Conservation (phyloP, 2,113 vertebrate genomes). For the Eurystomus gularis region DNA sequence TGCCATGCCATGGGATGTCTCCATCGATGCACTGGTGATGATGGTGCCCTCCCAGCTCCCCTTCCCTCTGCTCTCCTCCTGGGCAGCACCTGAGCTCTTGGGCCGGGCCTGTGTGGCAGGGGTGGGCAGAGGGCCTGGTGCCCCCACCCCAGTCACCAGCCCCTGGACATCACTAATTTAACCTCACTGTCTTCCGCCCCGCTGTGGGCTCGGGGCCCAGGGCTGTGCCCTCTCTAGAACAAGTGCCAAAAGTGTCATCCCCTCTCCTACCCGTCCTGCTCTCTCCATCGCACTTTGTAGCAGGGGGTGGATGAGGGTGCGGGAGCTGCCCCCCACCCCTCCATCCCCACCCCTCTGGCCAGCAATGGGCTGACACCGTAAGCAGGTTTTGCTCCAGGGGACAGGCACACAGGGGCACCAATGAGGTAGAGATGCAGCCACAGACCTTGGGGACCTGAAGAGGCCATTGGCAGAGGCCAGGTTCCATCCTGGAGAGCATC, state of each 20-base stretch:
- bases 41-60: neutral
- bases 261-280: fast-evolving
- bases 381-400: neutral
- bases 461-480: neutral
- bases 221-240: slow-evolving; percentile 33
- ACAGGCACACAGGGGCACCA: neutral
- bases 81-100: neutral
- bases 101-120: neutral
- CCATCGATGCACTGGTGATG: neutral
- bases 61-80: neutral
- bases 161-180: neutral
- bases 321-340: neutral
- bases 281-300: neutral
- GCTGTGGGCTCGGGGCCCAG: neutral
- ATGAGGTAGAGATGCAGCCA: neutral
- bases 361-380: neutral
- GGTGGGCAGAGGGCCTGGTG: neutral
- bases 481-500: neutral
- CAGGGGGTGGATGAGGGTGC: neutral
- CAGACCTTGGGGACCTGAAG: neutral
- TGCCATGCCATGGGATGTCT: neutral
- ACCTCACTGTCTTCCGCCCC: slow-evolving; percentile 6
- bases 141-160: neutral
- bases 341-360: neutral
- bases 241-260: slow-evolving; percentile 44